phyloP scores from a whole-genome alignment of 2,888 invertebrate genomes.

The Augochlorella aurata region DNA sequence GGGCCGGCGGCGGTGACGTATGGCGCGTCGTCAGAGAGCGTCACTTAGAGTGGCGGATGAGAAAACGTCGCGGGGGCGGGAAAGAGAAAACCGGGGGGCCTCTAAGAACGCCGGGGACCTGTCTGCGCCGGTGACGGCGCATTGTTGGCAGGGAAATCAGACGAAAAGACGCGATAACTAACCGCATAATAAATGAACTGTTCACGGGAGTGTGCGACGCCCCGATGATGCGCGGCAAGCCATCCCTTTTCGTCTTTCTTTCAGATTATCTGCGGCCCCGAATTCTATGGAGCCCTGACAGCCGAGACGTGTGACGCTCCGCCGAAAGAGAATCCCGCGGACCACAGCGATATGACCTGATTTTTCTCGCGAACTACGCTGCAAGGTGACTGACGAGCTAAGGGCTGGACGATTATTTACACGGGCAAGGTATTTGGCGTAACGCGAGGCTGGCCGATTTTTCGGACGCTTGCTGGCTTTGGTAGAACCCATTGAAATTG shows the following conservation, averaged over 20 bases:
- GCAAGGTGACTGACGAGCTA: background rate
- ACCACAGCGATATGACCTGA: slow-evolving; percentile 46
- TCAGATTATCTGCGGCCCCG: slow-evolving; percentile 57
- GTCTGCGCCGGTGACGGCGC: slow-evolving; percentile 76
- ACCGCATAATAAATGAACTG: slow-evolving; percentile 83
- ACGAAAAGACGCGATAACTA: slow-evolving; percentile 82
- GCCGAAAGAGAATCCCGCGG: slow-evolving; percentile 19
- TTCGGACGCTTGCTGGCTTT: too few relatives aligned
- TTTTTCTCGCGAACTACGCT: slow-evolving; percentile 27
- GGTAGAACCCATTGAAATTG: too few relatives aligned
- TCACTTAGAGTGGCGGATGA: slow-evolving; percentile 74
- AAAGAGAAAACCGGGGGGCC: slow-evolving; percentile 56
- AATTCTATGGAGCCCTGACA: slow-evolving; percentile 53
- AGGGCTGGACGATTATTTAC: background rate
- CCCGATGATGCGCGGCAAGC: slow-evolving; percentile 61
- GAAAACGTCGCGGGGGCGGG: slow-evolving; percentile 64
- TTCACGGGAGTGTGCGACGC: slow-evolving; percentile 78
- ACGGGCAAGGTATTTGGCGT: too few relatives aligned
- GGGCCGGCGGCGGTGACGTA: slow-evolving; percentile 72
- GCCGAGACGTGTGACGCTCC: slow-evolving; percentile 31
- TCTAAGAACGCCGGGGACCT: slow-evolving; percentile 69
- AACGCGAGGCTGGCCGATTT: too few relatives aligned
- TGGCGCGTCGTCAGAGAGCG: slow-evolving; percentile 74
- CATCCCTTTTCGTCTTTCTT: slow-evolving; percentile 69
- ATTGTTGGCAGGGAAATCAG: slow-evolving; percentile 83